Base-by-base conservation (phyloP, 2,113 vertebrate species). In the Rousettus leschenaultii region DNA sequence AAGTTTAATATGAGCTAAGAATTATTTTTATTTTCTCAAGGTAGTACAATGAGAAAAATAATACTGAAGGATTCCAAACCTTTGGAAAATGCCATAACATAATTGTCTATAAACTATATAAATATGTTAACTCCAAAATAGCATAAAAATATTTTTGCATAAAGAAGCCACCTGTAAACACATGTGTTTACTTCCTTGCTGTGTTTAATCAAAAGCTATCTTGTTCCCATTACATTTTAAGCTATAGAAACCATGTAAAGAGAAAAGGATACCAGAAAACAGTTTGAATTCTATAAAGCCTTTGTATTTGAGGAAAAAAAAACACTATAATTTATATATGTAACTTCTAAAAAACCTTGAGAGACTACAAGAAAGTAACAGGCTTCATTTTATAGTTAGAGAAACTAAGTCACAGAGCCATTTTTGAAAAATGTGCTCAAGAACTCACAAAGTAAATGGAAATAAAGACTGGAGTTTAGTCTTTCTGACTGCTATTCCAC, bases 261-360 rank as follows among this genome's bases (percentile, higher is more conserved):
- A 88, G 61, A 55, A 86, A 95, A 95, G 57, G 70, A 92, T 63
- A 95, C 21, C 6, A 91, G 43, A 97, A 93, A 96, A 94, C 8
- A 80, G n/a, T 16, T 43, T 79, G 38, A 95, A 92, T 79, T 87
- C 80, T 95, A 79, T 84, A 92, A 86, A 92, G 7, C 3, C 59
- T 70, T 86, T 96, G n/a, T 95, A 40, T 79, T 86, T 88, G 66
- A 93, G 45, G 45, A n/a, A n/a, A 87, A 86, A 95, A 98, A 14
- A 5, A n/a, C 78, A 84, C 85, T 74, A 19, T 85, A 77, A 96
- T 89, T 85, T 87, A 61, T n/a, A 84, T 57, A 6, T 92, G 30
- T 70, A 89, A 84, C 78, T 92, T 96, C 51, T 75, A 65, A 82
- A 92, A 97, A 94, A 68, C 14, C 33, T 80, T 92, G 40, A 21